Conservation (phyloP, 2,888 invertebrate species). For the Malacosoma neustria region DNA sequence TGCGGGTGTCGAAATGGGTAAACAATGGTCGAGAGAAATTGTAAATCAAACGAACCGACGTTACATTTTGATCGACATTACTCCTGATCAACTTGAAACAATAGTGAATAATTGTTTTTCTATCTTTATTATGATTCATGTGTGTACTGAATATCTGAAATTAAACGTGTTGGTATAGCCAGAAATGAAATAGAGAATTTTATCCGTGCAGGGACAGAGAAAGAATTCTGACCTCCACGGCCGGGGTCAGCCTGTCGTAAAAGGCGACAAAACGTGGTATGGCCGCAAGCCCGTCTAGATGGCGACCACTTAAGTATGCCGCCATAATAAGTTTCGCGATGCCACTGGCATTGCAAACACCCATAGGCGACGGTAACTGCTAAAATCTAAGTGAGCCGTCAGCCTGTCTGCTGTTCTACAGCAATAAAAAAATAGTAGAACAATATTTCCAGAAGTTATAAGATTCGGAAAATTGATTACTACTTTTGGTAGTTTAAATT, state of each 20-base stretch:
- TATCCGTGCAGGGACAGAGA: neutral
- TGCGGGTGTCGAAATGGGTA: neutral
- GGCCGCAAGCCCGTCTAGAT: no score
- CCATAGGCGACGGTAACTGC: neutral
- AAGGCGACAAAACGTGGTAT: neutral
- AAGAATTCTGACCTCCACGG: neutral
- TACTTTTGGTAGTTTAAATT: no score
- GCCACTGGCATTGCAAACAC: neutral
- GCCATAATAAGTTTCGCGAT: no score
- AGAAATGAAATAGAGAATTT: no score
- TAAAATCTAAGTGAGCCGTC: neutral
- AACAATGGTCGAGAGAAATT: neutral
- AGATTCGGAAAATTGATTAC: no score
- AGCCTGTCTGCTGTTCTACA: neutral
- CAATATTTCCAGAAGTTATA: no score
- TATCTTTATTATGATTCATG: neutral
- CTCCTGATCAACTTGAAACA: neutral
- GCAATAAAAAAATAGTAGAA: neutral
- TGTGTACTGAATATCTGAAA: no score
- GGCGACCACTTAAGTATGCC: no score
- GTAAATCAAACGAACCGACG: neutral
- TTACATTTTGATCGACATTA: neutral
- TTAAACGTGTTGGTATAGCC: no score
- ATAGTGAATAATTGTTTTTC: neutral
- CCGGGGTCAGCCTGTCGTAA: neutral